phyloP scores from a whole-genome alignment of 1,140 invertebrate species.

The Sarcophaga peregrina region DNA sequence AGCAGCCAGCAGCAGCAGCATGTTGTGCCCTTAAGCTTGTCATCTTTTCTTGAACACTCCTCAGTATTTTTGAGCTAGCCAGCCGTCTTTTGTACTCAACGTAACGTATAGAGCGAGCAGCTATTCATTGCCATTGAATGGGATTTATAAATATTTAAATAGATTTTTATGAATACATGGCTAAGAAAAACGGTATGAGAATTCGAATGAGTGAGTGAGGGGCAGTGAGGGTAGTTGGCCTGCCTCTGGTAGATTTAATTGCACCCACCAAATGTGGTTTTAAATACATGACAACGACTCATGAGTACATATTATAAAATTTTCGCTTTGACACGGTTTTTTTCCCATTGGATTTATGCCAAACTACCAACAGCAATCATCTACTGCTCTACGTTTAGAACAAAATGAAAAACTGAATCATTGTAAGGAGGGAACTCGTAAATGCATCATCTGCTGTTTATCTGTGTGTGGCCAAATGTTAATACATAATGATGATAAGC shows the following conservation, averaged over 20 bases:
- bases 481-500: conserved; percentile 1
- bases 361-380: not conserved
- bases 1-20: not conserved
- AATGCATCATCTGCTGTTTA: not conserved
- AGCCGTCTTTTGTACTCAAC: not conserved
- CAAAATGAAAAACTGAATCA: no score
- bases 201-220: not conserved
- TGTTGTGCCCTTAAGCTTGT: conserved; percentile 32
- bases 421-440: no score
- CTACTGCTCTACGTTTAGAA: no score
- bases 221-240: not conserved
- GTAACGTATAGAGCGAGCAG: not conserved
- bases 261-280: conserved; percentile 22
- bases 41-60: not conserved
- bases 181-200: not conserved
- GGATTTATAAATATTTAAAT: conserved; percentile 34
- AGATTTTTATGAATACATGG: not conserved
- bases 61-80: no score
- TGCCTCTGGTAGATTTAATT: not conserved
- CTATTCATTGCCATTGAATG: conserved; percentile 30
- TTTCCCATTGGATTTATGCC: conserved; percentile 11
- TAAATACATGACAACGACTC: not conserved
- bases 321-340: conserved; percentile 29
- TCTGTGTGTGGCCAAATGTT: conserved; percentile 6
- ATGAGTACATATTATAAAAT: not conserved